phyloP scores from a whole-genome alignment of 1,140 invertebrate genomes.

The Palaemon carinicauda region DNA sequence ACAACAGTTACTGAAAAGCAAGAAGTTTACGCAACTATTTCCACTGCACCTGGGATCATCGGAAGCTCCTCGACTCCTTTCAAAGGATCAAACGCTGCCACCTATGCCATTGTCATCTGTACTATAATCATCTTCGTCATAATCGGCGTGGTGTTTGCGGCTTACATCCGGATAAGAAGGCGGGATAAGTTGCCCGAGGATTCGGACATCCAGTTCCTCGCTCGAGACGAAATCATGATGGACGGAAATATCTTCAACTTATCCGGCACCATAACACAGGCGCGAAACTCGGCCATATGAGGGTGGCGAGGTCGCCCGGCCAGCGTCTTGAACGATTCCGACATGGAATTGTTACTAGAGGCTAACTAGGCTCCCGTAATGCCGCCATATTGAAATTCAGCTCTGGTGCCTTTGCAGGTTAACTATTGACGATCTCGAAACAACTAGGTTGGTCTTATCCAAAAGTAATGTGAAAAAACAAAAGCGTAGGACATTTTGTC shows the following conservation, averaged over 20 bases:
- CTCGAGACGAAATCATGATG: background rate
- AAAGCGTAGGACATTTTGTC: no score
- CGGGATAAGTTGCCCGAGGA: background rate
- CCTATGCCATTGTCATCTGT: background rate
- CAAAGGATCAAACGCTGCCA: background rate
- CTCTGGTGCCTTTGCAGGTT: background rate
- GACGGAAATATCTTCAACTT: background rate
- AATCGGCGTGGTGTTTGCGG: background rate
- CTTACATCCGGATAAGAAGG: background rate
- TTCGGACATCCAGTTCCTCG: background rate
- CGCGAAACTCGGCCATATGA: background rate
- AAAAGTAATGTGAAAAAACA: no score
- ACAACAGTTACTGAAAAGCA: no score
- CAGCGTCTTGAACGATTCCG: background rate
- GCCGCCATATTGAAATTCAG: background rate
- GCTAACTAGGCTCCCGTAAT: background rate
- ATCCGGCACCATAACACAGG: background rate
- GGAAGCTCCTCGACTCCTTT: background rate
- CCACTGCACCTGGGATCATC: no score
- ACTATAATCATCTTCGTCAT: background rate
- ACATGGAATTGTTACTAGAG: background rate
- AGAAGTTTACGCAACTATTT: no score
- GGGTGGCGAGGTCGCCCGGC: background rate
- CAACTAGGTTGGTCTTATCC: no score
- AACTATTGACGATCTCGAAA: background rate